Evolutionary conservation across 1,140 invertebrate species (phyloP).

Genomic region (Whitmania pigra): DNA sequence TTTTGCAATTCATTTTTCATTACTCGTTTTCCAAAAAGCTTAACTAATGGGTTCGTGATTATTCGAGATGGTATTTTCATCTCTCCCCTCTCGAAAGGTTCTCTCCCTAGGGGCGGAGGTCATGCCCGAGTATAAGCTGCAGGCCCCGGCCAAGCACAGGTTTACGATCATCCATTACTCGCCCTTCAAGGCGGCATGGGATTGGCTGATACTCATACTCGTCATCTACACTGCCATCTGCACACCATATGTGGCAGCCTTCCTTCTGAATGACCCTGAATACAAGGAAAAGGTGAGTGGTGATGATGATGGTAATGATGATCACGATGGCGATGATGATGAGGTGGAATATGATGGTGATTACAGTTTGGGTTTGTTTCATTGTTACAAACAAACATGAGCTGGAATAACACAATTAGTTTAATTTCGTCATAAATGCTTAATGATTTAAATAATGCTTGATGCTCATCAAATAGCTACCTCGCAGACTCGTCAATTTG

Average conservation of each 20-base stretch:
- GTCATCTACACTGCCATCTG: slow-evolving; percentile 99
- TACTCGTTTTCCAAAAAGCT: too few relatives aligned
- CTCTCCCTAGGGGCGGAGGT: slow-evolving; percentile 43
- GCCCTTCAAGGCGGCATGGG: slow-evolving; percentile 97
- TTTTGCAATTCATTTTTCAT: too few relatives aligned
- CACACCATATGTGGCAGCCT: slow-evolving; percentile 95
- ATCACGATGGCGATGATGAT: neutral
- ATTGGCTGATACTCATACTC: slow-evolving; percentile 91
- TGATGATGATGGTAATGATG: neutral
- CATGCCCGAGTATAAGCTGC: slow-evolving; percentile 86
- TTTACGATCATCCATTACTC: slow-evolving; percentile 97
- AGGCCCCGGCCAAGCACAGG: slow-evolving; percentile 72
- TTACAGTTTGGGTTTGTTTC: too few relatives aligned
- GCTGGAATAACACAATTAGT: too few relatives aligned
- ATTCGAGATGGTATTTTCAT: neutral
- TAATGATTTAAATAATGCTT: too few relatives aligned
- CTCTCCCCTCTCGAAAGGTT: slow-evolving; percentile 30
- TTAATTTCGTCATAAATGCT: too few relatives aligned
- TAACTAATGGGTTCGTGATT: too few relatives aligned
- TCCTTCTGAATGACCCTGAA: slow-evolving; percentile 69
- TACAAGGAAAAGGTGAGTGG: slow-evolving; percentile 26
- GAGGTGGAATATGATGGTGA: too few relatives aligned
- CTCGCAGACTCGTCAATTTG: too few relatives aligned
- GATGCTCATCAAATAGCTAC: too few relatives aligned
- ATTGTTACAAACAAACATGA: too few relatives aligned